Evolutionary conservation across 2,888 invertebrate species (phyloP), one percentile per base, ranked within the genome.

Genomic region (Zele albiditarsus): DNA sequence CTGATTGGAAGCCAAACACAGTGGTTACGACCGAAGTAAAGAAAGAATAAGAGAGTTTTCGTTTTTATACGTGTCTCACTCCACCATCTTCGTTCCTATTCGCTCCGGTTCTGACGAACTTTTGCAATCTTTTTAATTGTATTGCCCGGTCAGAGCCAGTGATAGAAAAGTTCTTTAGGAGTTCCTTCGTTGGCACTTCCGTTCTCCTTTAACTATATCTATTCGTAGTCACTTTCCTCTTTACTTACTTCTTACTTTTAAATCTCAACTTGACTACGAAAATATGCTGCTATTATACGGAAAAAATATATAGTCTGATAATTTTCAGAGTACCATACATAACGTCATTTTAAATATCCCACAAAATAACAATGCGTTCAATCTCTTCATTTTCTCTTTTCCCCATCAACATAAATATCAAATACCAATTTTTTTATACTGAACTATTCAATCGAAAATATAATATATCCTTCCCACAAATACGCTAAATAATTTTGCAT

Each of bases 111-210:
- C 62, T 71, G 62, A 62, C 62, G 42, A 85, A 86, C 84, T 84
- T 86, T 83, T 73, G 82, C 86, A 87, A 88, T 87, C 87, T 86
- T 87, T 87, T 86, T 88, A 87, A 88, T 87, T 87, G 86, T 85
- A 85, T 87, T 86, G 84, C 81, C 68, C 33, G 76, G 76, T 77
- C 74, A 63, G 65, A 33, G 75, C 67, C 81, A 80, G 80, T 83
- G 87, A 87, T 85, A 86, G 87, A 85, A 87, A 87, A 88, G 84
- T 88, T 87, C 78, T 70, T 74, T 63, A 71, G 71, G 69, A 72
- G 69, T 71, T 73, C 63, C 58, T 75, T 68, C 78, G 75, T 58
- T 49, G 46, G 68, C 71, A 66, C 71, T 69, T 63, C 60, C 67
- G 53, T 63, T 63, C 65, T 74, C 69, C 38, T 67, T 62, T 23